Base-by-base conservation (phyloP, 2,888 invertebrate genomes). In the Hirtodrosophila histrioides region DNA sequence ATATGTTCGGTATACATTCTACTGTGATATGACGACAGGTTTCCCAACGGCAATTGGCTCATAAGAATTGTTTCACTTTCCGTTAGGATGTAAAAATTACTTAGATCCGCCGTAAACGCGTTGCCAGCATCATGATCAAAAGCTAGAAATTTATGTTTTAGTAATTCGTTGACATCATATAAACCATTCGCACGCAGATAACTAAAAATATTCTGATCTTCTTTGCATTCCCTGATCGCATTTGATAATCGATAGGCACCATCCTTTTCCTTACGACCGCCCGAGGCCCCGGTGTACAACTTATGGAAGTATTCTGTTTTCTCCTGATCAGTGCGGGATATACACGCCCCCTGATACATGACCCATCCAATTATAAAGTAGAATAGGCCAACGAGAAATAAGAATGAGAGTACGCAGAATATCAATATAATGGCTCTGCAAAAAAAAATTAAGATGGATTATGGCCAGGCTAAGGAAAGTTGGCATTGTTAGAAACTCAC, bases 401-500 rank as follows among this genome's bases (percentile, higher is more conserved):
- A 2, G 7, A 53, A 41, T 0, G 51, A 53, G 23, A 35, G 0
- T 7, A 33, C 6, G 4, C 23, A 10, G 7, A 9, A 24, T 43
- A 43, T 33, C 10, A 43, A n/a, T 10, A 3, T 3, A 3, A 53
- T 43, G 7, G 51, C 33, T 0, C 51, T 53, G 43, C 11, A 31
- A 33, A 23, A 9, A 33, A 31, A 33, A 23, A 9, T 17, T 17
- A 9, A 10, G 6, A 3, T 3, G 3, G 10, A 31, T 7, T 5
- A 12, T n/a, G 4, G 1, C 23, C 2, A 9, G 12, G 1, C 11
- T 4, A 12, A 3, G 12, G 29, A 11, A 4, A 3, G 11, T 44
- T n/a, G 7, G 9, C 0, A 31, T 8, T 35, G 2, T 17, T 43
- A 11, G 35, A n/a, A 9, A 60, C 65, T 49, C 37, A 65, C 65